Base-by-base conservation (phyloP, 2,113 vertebrate genomes). In the Megaleporinus macrocephalus region DNA sequence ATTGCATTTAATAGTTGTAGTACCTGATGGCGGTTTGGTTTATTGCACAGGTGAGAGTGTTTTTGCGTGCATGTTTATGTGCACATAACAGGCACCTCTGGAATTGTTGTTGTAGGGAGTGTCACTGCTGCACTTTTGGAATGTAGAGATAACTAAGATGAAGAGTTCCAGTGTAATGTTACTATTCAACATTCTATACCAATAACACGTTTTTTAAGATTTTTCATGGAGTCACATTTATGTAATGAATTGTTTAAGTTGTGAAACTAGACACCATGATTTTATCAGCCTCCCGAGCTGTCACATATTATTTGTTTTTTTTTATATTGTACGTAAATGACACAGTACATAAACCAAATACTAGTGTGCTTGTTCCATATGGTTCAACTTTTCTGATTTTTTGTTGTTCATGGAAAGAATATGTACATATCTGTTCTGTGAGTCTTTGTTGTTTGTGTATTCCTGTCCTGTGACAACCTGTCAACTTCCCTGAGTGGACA, bases 391-490 rank as follows among this genome's bases (percentile, higher is more conserved):
- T 62, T 30, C 36, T 65, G 6, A 27, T 49, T 78, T 62, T 78
- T 70, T 73, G 69, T 29, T 65, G 22, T 72, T 47, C 20, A 61
- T 33, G 22, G 22, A 41, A 33, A 69, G 82, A 63, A 88, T 76
- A 78, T 75, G 73, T 82, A 73, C 76, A 76, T 91, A 87, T 91
- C 88, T 91, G 88, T 90, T 90, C 86, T 79, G 90, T 92, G 85
- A 80, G 85, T 93, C 83, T 78, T 94, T 87, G 85, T 51, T 91
- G 85, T 90, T 81, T 81, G 83, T 91, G 90, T 91, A 87, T 85
- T 91, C 53, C n/a, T 53, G 86, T 89, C 87, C 81, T 90, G 91
- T 92, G 87, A 89, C 89, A 71, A 90, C 84, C 85, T 84, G 88
- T 90, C 85, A 88, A 84, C 85, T 87, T 66, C 20, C 78, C 69